These are phyloP conservation scores for Sycobia sp. DNA, from an alignment of 1,140 invertebrate genomes.

Conservation along the genomic window DNA sequence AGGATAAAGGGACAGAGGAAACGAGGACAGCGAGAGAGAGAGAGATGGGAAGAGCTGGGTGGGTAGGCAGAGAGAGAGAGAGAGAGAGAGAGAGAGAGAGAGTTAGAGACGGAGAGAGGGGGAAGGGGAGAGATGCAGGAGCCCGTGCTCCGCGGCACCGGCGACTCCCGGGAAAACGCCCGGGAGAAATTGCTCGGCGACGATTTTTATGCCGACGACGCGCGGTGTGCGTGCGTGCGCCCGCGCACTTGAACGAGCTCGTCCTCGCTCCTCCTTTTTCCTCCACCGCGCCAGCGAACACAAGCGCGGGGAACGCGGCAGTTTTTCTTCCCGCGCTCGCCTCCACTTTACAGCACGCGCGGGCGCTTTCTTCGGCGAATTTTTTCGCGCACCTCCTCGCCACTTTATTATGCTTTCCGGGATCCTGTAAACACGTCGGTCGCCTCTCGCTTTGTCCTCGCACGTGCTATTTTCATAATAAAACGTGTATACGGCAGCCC, in stretches of 20 bases:
- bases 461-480: not conserved
- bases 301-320: not conserved
- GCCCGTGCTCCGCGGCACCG: not conserved
- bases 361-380: not conserved
- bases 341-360: too few species aligned
- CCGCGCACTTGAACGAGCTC: too few species aligned
- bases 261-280: not conserved
- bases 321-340: not conserved
- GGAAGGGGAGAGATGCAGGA: not conserved
- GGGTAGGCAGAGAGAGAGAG: too few species aligned
- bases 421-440: constrained; percentile 4
- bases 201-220: constrained; percentile 4
- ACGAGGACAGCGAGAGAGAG: too few species aligned
- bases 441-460: not conserved
- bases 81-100: too few species aligned
- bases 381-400: constrained; percentile 16
- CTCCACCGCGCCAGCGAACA: not conserved
- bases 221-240: not conserved
- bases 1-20: constrained; percentile 38
- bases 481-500: not conserved
- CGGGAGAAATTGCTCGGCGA: constrained; percentile 13
- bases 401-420: constrained; percentile 6
- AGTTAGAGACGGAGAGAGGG: too few species aligned
- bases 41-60: too few species aligned
- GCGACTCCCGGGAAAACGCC: constrained; percentile 18